phyloP scores from a whole-genome alignment of 2,113 vertebrate genomes.

The Dinomys branickii region DNA sequence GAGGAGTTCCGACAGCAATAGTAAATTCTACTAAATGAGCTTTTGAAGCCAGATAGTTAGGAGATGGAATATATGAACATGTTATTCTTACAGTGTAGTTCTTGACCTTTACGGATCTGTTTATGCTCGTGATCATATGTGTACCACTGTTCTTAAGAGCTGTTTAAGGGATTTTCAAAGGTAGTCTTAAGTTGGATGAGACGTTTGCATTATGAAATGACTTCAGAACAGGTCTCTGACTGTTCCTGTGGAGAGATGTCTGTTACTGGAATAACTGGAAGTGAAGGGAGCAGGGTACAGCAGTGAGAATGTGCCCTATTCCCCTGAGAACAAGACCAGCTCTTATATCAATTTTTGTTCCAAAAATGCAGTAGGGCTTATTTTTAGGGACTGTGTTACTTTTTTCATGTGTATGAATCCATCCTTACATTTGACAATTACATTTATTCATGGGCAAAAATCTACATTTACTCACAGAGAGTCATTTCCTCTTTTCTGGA shows the following conservation, averaged over 20 bases:
- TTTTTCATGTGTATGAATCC: not conserved
- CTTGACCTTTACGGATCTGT: not conserved
- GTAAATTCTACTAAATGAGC: not conserved
- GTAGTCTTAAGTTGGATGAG: conserved; percentile 12
- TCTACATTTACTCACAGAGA: not conserved
- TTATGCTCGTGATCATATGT: too few species aligned
- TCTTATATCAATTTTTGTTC: too few species aligned
- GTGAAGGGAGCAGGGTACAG: not conserved
- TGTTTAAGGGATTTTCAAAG: conserved; percentile 24
- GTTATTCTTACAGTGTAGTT: too few species aligned
- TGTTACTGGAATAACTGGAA: not conserved
- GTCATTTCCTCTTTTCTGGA: not conserved
- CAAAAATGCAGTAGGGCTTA: too few species aligned
- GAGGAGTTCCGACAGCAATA: not conserved
- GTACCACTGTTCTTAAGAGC: too few species aligned
- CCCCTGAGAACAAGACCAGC: too few species aligned
- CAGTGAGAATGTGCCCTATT: too few species aligned
- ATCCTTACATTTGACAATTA: too few species aligned
- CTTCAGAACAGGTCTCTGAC: not conserved
- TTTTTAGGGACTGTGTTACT: not conserved
- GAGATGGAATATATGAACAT: too few species aligned
- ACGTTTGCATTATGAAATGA: not conserved
- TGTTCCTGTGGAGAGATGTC: not conserved
- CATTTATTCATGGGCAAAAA: not conserved
- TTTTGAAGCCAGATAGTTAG: too few species aligned